These are phyloP conservation scores for Halichoeres trimaculatus DNA, from an alignment of 2,113 vertebrate species.

Conservation along the genomic window DNA sequence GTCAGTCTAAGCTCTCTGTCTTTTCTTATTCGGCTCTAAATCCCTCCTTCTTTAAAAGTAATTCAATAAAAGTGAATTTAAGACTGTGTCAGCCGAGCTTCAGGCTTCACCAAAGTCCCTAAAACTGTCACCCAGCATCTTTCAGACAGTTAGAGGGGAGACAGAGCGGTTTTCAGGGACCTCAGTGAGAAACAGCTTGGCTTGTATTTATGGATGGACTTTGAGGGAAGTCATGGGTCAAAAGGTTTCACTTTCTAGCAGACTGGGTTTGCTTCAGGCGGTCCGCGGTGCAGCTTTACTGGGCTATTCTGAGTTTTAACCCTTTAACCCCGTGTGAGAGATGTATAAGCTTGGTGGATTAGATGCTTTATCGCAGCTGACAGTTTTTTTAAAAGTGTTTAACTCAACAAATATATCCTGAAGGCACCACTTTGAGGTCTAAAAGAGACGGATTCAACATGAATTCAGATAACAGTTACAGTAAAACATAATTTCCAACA, in stretches of 20 bases:
- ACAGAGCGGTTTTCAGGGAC: slow-evolving; percentile 11
- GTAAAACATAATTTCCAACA: neutral
- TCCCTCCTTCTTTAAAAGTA: too few relatives aligned
- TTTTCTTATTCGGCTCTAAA: too few relatives aligned
- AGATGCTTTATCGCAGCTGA: neutral
- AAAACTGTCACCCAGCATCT: slow-evolving; percentile 1
- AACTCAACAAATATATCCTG: neutral
- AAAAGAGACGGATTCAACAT: neutral
- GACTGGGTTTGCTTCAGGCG: slow-evolving; percentile 3
- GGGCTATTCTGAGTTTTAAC: slow-evolving; percentile 3
- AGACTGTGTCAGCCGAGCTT: neutral
- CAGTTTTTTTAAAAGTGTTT: neutral
- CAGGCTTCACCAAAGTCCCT: neutral
- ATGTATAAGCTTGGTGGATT: neutral
- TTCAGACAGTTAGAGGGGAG: slow-evolving; percentile 1
- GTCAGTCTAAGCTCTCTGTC: too few relatives aligned
- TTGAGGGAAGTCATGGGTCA: slow-evolving; percentile 51
- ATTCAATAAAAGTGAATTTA: neutral
- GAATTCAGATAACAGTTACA: neutral
- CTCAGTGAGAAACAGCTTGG: neutral
- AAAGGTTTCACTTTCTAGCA: slow-evolving; percentile 37
- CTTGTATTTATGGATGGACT: slow-evolving; percentile 55
- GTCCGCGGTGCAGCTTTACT: slow-evolving; percentile 18
- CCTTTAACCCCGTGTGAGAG: neutral
- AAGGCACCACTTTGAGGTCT: neutral